Evolutionary conservation across 1,140 invertebrate species (phyloP).

Genomic region (Kradibia gibbosae): DNA sequence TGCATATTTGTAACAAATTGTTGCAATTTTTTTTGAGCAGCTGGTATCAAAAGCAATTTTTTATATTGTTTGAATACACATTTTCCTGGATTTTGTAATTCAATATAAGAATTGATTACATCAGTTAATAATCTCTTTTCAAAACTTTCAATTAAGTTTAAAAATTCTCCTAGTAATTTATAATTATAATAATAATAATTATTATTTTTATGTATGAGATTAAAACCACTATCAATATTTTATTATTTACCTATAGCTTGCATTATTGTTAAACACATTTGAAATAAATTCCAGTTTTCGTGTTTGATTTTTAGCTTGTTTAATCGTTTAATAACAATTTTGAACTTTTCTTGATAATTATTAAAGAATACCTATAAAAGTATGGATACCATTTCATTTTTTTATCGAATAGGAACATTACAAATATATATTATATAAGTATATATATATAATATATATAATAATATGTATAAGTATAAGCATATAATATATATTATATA

Average conservation of each 20-base stretch:
- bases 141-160: conserved; percentile 76
- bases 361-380: conserved; percentile 73
- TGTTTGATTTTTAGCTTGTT: conserved; percentile 74
- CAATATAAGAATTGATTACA: conserved; percentile 69
- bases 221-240: not conserved
- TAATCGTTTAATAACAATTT: conserved; percentile 73
- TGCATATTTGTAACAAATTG: conserved; percentile 73
- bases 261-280: conserved; percentile 80
- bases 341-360: conserved; percentile 77
- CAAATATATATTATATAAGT: too few species aligned
- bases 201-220: not conserved
- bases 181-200: conserved; percentile 12
- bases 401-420: too few species aligned
- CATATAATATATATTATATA: too few species aligned
- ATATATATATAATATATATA: too few species aligned
- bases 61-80: conserved; percentile 69
- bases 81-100: conserved; percentile 61
- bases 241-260: conserved; percentile 76
- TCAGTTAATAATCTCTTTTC: conserved; percentile 74
- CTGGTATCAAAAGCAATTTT: conserved; percentile 68
- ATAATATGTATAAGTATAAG: too few species aligned
- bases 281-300: conserved; percentile 81
- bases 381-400: too few species aligned
- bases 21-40: conserved; percentile 71
- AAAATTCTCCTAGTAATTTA: conserved; percentile 74